These are phyloP conservation scores for Graptemys geographica DNA, from an alignment of 2,797 vertebrate species.

Conservation along the genomic window DNA sequence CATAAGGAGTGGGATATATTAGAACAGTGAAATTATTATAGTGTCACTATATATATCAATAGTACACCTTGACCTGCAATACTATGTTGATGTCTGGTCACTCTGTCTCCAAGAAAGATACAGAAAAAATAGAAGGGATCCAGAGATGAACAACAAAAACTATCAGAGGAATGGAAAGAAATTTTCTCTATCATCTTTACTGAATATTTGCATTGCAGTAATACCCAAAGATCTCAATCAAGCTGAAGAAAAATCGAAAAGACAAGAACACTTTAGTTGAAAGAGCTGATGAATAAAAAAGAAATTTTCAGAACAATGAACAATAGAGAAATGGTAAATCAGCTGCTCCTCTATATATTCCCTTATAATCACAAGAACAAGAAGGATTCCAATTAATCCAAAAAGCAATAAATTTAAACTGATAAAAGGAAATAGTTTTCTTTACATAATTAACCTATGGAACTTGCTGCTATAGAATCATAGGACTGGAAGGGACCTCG, in stretches of 20 bases:
- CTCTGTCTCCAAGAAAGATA: not conserved
- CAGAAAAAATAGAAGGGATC: not conserved
- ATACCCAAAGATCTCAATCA: not conserved
- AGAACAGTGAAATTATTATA: not conserved
- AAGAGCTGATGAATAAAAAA: not conserved
- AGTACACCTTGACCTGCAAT: not conserved
- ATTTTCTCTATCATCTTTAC: not conserved
- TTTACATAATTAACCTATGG: not conserved
- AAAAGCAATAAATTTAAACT: fast-evolving
- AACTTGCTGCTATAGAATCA: not conserved
- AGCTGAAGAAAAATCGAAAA: not conserved
- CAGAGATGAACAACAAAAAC: not conserved
- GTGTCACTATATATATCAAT: not conserved
- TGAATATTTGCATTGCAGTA: not conserved
- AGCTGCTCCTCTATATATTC: not conserved
- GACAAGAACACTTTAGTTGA: fast-evolving
- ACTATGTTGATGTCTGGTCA: not conserved
- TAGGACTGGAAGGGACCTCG: too few relatives aligned
- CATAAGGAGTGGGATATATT: not conserved
- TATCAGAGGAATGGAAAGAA: not conserved
- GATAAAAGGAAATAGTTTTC: not conserved
- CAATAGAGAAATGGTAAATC: fast-evolving
- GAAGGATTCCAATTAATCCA: not conserved
- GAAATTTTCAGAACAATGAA: not conserved
- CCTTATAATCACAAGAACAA: not conserved